These are phyloP conservation scores for Gryllus bimaculatus DNA, from an alignment of 1,140 invertebrate species.

Conservation along the genomic window DNA sequence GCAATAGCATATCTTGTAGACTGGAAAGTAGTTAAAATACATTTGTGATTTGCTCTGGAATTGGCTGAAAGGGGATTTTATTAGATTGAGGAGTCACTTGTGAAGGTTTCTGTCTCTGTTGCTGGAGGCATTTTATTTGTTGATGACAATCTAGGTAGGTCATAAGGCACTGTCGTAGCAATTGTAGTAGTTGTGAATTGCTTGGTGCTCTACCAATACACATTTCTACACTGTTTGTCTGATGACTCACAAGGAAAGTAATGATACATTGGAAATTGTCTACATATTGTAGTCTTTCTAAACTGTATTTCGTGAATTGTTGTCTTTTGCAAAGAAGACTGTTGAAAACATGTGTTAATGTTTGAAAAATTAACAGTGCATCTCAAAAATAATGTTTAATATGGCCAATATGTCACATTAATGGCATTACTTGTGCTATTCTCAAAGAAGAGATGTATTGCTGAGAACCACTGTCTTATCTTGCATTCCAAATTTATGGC, in stretches of 20 bases:
- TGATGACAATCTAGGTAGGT: not conserved
- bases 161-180: not conserved
- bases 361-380: no score
- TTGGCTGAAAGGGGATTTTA: not conserved
- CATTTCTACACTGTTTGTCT: not conserved
- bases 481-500: no score
- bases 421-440: no score
- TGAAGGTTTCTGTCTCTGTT: not conserved
- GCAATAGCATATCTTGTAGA: conserved; percentile 4
- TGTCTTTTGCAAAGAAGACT: not conserved
- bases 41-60: not conserved
- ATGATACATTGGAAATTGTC: no score
- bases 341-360: no score
- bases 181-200: not conserved
- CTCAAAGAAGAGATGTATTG: no score
- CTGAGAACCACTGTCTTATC: no score
- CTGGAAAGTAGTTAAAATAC: not conserved
- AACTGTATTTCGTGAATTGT: not conserved
- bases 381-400: no score
- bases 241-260: not conserved
- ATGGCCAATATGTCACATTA: no score
- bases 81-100: no score
- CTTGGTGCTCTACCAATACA: not conserved
- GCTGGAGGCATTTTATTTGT: not conserved
- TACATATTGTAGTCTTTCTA: not conserved